Base-by-base conservation (phyloP, 2,113 vertebrate genomes). In the Cephalopholis sonnerati region DNA sequence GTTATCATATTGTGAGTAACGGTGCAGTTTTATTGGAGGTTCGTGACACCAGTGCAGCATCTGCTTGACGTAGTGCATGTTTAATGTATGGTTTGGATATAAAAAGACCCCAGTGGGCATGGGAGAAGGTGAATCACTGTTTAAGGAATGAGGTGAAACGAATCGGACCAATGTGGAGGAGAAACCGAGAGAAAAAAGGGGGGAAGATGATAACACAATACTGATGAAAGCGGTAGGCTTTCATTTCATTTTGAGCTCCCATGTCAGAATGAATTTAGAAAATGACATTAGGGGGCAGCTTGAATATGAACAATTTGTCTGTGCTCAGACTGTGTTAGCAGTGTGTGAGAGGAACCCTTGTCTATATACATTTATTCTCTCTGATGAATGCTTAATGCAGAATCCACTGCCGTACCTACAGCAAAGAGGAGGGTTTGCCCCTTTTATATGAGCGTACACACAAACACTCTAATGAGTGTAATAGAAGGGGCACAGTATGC, bases 231-330 rank as follows among this genome's bases (percentile, higher is more conserved):
- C 16, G 24, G 85, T 51, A 72, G 86, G 82, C 82, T 87, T 90
- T 93, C 85, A 91, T 92, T 92, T 92, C 77, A 87, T 87, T 91
- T 87, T 72, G 66, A 89, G 84, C 88, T 69, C 46, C 74, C 54
- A 15, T 87, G 89, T 94, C 87, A 77, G 82, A 85, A 65, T 83
- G 75, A 85, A 89, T 90, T 88, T 90, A 75, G 81, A 80, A 86
- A 91, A 91, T 72, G 64, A 82, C 78, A 84, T 89, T 84, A 87
- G 77, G 58, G 74, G 73, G 78, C 73, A 85, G 73, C 66, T 81
- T 78, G 70, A 85, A 88, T 87, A 77, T 75, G 82, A 94, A 82
- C 88, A 86, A 86, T 87, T 89, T 92, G 88, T 84, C 86, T 86
- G 63, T 61, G 64, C 69, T 82, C 72, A 87, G 87, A 86, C 64